phyloP scores from a whole-genome alignment of 1,140 invertebrate species.

The Nymphalis io region DNA sequence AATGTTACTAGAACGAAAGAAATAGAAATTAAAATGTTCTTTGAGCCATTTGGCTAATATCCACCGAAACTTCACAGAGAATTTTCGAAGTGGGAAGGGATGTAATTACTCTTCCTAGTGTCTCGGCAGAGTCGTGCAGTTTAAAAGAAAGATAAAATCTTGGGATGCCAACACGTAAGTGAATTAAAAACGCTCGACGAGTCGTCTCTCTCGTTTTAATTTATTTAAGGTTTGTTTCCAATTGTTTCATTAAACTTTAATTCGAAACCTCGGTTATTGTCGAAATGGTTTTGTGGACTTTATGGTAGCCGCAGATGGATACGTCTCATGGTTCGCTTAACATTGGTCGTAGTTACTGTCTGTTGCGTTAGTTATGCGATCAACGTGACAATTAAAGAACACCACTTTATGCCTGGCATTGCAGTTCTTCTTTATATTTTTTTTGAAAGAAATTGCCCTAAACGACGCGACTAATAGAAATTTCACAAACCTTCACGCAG shows the following conservation, averaged over 20 bases:
- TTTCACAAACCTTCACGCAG: no score
- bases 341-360: neutral
- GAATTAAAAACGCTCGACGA: conserved; percentile 25
- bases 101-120: conserved; percentile 29
- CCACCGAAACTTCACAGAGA: conserved; percentile 30
- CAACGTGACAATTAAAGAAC: no score
- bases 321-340: neutral
- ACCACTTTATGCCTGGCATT: no score
- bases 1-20: conserved; percentile 39
- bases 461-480: no score
- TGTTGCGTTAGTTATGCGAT: neutral
- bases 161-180: conserved; percentile 28
- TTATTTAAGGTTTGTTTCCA: conserved; percentile 18
- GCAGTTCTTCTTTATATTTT: no score
- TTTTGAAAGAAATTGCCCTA: no score
- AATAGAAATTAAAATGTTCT: conserved; percentile 41
- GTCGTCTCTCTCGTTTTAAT: conserved; percentile 14
- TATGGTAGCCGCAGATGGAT: neutral
- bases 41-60: conserved; percentile 35
- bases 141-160: conserved; percentile 34
- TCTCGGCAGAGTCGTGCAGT: conserved; percentile 17
- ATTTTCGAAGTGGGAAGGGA: conserved; percentile 24
- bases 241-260: conserved; percentile 15
- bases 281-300: neutral
- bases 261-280: conserved; percentile 8